These are phyloP conservation scores for Trichogramma evanescens DNA, from an alignment of 2,888 invertebrate genomes.

Conservation along the genomic window DNA sequence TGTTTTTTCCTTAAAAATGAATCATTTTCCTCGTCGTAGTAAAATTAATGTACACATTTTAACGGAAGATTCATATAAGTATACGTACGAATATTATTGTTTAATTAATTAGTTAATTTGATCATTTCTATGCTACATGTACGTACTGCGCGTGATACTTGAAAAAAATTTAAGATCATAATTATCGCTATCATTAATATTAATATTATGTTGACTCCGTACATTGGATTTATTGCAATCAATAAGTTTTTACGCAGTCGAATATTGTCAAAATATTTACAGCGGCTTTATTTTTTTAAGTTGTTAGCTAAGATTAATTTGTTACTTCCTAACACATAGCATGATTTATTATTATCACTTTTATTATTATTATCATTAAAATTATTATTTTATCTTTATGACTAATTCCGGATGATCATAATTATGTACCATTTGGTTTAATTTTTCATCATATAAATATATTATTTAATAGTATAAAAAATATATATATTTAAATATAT, in stretches of 20 bases:
- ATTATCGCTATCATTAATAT: too few relatives aligned
- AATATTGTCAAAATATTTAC: conserved; percentile 24
- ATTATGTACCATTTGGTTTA: conserved; percentile 35
- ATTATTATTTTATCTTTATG: conserved; percentile 30
- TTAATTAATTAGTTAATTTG: too few relatives aligned
- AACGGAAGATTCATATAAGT: too few relatives aligned
- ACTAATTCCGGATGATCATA: conserved; percentile 21
- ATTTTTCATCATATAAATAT: conserved; percentile 29
- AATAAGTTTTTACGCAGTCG: conserved; percentile 4
- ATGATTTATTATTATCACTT: conserved; percentile 29
- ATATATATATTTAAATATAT: conserved; percentile 36
- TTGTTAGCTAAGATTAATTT: conserved; percentile 36
- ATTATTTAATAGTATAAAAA: conserved; percentile 31
- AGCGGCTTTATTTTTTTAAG: conserved; percentile 31
- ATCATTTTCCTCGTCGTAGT: too few relatives aligned
- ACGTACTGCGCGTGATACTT: too few relatives aligned
- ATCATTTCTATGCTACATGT: too few relatives aligned
- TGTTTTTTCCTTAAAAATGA: conserved; percentile 7
- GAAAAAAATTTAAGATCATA: too few relatives aligned
- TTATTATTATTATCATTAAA: conserved; percentile 29
- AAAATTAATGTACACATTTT: too few relatives aligned
- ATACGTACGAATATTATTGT: too few relatives aligned
- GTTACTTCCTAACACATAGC: conserved; percentile 33
- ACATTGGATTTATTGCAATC: too few relatives aligned
- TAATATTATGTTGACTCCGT: too few relatives aligned